These are phyloP conservation scores for Agapostemon virescens DNA, from an alignment of 2,888 invertebrate genomes.

Conservation along the genomic window DNA sequence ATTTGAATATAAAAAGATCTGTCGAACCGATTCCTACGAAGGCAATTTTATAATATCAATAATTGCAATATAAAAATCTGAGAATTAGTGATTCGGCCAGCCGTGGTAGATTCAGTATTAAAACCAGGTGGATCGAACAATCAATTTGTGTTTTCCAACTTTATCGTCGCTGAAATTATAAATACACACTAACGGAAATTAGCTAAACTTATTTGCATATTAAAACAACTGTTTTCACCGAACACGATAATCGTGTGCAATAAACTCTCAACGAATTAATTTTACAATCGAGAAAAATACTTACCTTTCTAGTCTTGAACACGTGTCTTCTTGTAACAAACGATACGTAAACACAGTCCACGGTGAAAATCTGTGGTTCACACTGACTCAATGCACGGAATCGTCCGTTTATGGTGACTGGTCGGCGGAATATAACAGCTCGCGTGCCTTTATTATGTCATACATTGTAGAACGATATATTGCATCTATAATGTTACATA, in stretches of 20 bases:
- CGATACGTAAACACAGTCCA: background rate
- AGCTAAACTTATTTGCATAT: background rate
- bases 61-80: too few species aligned
- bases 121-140: background rate
- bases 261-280: background rate
- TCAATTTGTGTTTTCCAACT: background rate
- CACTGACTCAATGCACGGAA: background rate
- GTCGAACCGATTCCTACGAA: too few species aligned
- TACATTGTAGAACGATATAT: background rate
- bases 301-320: constrained; percentile 8
- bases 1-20: too few species aligned
- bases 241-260: background rate
- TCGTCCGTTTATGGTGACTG: background rate
- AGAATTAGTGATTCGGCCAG: too few species aligned
- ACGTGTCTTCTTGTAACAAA: background rate
- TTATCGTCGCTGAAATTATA: background rate
- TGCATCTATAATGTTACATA: constrained; percentile 21
- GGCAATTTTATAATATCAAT: too few species aligned
- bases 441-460: background rate
- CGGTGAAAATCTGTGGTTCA: background rate
- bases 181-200: background rate
- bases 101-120: too few species aligned
- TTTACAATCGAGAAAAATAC: constrained; percentile 10
- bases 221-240: background rate
- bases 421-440: background rate